phyloP scores from a whole-genome alignment of 2,797 vertebrate genomes.

The Lepidocolaptes lacrymiger region DNA sequence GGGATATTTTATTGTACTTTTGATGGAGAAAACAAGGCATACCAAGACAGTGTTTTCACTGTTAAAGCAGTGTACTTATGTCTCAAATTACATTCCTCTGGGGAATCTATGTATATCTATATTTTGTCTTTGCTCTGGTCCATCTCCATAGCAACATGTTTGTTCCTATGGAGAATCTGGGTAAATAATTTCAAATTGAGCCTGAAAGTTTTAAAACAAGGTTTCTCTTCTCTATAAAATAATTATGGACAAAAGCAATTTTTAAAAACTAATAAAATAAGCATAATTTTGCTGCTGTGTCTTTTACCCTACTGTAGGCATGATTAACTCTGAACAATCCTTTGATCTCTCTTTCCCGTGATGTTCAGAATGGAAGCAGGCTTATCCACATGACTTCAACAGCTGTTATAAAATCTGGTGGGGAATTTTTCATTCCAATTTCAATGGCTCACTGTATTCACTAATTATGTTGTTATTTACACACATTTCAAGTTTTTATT shows the following conservation, averaged over 20 bases:
- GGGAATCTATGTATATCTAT: constrained; percentile 53
- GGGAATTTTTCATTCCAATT: not conserved
- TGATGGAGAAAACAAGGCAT: not conserved
- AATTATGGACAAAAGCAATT: not conserved
- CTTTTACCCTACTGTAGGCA: not conserved
- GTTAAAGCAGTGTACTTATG: constrained; percentile 8
- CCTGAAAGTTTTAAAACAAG: constrained; percentile 58
- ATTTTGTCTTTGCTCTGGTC: constrained; percentile 51
- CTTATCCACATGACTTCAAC: constrained; percentile 34
- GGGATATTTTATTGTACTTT: not conserved
- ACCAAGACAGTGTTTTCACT: not conserved
- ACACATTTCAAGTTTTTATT: not conserved
- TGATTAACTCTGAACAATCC: not conserved
- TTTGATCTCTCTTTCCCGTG: constrained; percentile 44
- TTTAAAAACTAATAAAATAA: not conserved
- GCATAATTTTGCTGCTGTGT: constrained; percentile 1
- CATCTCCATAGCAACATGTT: constrained; percentile 74
- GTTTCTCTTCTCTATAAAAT: constrained; percentile 15
- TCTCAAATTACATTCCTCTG: constrained; percentile 41
- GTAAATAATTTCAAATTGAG: constrained; percentile 56
- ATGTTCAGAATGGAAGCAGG: constrained; percentile 35
- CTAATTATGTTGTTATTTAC: constrained; percentile 9
- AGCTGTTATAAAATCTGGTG: constrained; percentile 41
- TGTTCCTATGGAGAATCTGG: constrained; percentile 66
- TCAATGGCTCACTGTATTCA: constrained; percentile 1